Base-by-base conservation (phyloP, 2,113 vertebrate genomes). In the Tychaedon coryphoeus region DNA sequence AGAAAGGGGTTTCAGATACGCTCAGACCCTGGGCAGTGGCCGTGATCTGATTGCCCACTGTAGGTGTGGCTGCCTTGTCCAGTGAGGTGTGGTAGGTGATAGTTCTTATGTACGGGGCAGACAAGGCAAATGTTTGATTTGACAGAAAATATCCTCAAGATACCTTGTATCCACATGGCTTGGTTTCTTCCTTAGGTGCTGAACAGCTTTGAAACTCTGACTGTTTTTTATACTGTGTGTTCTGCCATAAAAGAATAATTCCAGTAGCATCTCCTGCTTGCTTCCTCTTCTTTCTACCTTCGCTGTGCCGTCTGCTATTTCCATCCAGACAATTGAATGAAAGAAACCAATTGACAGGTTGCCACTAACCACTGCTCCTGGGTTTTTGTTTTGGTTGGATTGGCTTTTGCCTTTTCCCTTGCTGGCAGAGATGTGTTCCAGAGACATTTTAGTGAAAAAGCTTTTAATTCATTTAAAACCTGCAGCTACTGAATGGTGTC, bases 401-500 rank as follows among this genome's bases (percentile, higher is more conserved):
- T 69, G 45, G 9, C 9, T 69, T 18, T 42, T 56, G 73, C 18
- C 70, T 86, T 77, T 71, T 61, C 18, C 48, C 29, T 19, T 93
- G 9, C 58, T 95, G 66, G 67, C 80, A 88, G 34, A 86, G 48
- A 70, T 58, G 61, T 72, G 34, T 84, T 97, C 74, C 69, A 94
- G 95, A 93, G 95, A 76, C 86, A 70, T 94, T 95, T 97, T 93
- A 88, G 84, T 92, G 75, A 83, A 89, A 95, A 95, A 95, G 78
- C 78, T 90, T 96, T 95, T 95, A 96, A 93, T 97, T 96, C 70
- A 70, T 95, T 97, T 97, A 92, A 95, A 95, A 95, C 80, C 71
- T 95, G 75, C 69, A 76, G 47, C 86, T 96, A 66, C 65, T 1
- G 16, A 88, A 53, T 58, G 86, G 84, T 94, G 84, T 90, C 92